Evolutionary conservation across 2,888 invertebrate genomes (phyloP).

Genomic region (Callimorpha dominula): DNA sequence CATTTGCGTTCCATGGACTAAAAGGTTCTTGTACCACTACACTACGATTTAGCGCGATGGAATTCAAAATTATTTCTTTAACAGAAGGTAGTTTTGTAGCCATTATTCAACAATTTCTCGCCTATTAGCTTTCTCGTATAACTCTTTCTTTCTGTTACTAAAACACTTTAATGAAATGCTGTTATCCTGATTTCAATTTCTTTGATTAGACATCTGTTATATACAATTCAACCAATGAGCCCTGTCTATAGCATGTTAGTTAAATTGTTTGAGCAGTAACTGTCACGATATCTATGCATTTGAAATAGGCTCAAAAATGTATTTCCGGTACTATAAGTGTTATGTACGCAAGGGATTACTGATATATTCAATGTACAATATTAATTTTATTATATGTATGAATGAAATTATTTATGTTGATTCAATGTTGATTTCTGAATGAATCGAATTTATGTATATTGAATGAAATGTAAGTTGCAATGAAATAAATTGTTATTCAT

Average conservation of each 20-base stretch:
- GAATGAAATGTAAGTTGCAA: slow-evolving; percentile 66
- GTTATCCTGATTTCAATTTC: too few species aligned
- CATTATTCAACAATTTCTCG: not conserved
- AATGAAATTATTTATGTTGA: slow-evolving; percentile 56
- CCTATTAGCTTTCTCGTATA: not conserved
- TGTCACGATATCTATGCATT: not conserved
- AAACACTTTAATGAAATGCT: not conserved
- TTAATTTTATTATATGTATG: slow-evolving; percentile 35
- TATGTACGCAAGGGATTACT: slow-evolving; percentile 40
- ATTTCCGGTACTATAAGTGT: not conserved
- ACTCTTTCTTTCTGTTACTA: not conserved
- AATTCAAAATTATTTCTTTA: not conserved
- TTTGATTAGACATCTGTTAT: too few species aligned
- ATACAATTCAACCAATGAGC: not conserved
- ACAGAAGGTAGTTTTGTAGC: not conserved
- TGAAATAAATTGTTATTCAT: slow-evolving; percentile 75
- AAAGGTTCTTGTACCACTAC: not conserved
- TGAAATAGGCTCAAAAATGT: not conserved
- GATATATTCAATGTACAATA: slow-evolving; percentile 41
- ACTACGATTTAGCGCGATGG: not conserved
- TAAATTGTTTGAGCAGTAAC: not conserved
- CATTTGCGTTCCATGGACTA: not conserved
- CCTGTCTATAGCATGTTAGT: not conserved
- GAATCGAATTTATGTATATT: slow-evolving; percentile 63
- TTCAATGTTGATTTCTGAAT: slow-evolving; percentile 62